These are phyloP conservation scores for Chrysolina americana DNA, from an alignment of 2,888 invertebrate species.

Conservation along the genomic window DNA sequence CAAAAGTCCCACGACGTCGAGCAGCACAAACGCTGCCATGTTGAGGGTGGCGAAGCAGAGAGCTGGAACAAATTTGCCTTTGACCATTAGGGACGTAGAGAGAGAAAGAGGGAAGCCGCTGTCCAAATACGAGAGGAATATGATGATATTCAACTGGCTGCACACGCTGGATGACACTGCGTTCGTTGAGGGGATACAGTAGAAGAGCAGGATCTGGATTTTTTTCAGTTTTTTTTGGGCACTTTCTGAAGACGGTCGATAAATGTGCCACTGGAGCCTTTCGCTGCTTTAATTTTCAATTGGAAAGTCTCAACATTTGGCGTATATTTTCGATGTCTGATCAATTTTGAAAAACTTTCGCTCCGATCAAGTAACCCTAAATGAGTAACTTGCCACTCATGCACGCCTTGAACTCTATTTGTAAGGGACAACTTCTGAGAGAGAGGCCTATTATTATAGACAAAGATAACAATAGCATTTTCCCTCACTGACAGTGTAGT, in stretches of 20 bases:
- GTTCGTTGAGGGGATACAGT: slow-evolving; percentile 70
- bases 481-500: no score
- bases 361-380: no score
- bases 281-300: neutral
- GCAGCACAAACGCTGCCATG: slow-evolving; percentile 69
- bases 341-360: no score
- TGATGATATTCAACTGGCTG: slow-evolving; percentile 96
- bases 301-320: neutral
- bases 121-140: slow-evolving; percentile 92
- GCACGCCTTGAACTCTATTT: no score
- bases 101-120: slow-evolving; percentile 86
- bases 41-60: slow-evolving; percentile 68
- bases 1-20: slow-evolving; percentile 58
- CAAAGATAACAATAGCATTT: no score
- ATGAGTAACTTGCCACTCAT: no score
- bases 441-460: no score
- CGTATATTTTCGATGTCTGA: no score
- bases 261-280: neutral
- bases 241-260: neutral
- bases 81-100: slow-evolving; percentile 86
- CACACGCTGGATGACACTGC: slow-evolving; percentile 86
- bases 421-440: no score
- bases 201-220: slow-evolving; percentile 15
- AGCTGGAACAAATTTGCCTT: slow-evolving; percentile 72
- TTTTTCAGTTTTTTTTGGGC: neutral